A percentile compares a stretch with the other conserved stretches of the same genome.
These are phyloP conservation scores for Hirundo rustica DNA, from an alignment of 2,797 vertebrate genomes.

Conservation along the genomic window DNA sequence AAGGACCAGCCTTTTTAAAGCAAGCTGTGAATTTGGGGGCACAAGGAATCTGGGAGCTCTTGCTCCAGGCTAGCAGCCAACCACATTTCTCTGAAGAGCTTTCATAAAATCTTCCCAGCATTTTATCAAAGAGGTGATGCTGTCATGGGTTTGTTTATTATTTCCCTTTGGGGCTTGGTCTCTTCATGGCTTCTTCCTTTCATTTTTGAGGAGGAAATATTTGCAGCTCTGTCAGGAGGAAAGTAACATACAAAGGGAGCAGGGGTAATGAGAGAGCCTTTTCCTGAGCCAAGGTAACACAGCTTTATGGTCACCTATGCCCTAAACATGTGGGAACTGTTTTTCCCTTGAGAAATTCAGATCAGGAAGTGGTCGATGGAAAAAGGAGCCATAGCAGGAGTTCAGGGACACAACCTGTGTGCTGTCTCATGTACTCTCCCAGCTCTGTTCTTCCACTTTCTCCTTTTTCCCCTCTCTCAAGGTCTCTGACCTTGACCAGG, in stretches of 20 bases:
- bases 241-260: neutral
- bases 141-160: slow-evolving; percentile 42
- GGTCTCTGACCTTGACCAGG: neutral
- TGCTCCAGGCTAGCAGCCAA: neutral
- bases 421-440: accelerated
- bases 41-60: neutral
- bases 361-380: neutral
- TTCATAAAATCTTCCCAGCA: neutral
- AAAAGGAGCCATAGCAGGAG: neutral
- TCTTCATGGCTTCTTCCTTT: slow-evolving; percentile 28
- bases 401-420: neutral
- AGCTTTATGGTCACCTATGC: neutral
- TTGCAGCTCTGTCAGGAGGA: slow-evolving; percentile 34
- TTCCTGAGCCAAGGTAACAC: neutral
- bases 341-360: neutral
- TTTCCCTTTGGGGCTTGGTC: slow-evolving; percentile 2
- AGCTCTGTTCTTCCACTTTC: neutral
- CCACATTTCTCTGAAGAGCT: neutral
- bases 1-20: neutral
- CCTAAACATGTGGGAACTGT: neutral
- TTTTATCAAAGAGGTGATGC: slow-evolving; percentile 38
- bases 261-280: neutral
- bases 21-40: neutral
- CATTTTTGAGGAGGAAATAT: slow-evolving; percentile 43
- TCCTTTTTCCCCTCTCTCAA: neutral